Evolutionary conservation across 2,888 invertebrate genomes (phyloP).

Genomic region (Chrysomela aeneicollis): DNA sequence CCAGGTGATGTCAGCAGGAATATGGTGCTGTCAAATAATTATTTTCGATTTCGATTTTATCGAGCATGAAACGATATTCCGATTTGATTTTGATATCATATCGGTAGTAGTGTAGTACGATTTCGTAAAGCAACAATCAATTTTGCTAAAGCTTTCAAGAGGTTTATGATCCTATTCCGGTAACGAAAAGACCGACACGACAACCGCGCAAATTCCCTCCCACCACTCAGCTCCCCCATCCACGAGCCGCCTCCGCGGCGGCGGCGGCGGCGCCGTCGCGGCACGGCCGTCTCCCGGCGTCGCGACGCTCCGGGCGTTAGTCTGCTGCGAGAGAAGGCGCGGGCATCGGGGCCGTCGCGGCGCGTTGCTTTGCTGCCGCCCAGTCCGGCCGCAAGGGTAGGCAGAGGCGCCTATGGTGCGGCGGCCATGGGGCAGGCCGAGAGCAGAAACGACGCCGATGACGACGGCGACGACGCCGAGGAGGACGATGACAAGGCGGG

Average conservation of each 20-base stretch:
- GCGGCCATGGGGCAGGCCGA: conserved; percentile 67
- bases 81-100: no score
- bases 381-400: conserved; percentile 24
- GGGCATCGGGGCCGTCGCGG: background rate
- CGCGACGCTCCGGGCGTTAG: background rate
- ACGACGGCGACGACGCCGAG: conserved; percentile 3
- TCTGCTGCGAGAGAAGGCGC: background rate
- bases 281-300: conserved; percentile 1
- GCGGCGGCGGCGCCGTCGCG: conserved; percentile 11
- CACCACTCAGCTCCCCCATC: background rate
- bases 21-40: no score
- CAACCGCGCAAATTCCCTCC: no score
- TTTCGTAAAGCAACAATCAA: no score
- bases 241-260: background rate
- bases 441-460: conserved; percentile 64
- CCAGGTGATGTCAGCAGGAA: no score
- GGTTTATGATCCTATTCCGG: no score
- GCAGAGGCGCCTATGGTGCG: conserved; percentile 30
- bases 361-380: conserved; percentile 14
- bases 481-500: conserved; percentile 60
- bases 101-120: no score
- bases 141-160: no score
- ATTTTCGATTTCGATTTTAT: no score
- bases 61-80: no score
- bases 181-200: no score